A percentile compares a stretch with the other conserved stretches of the same genome.
Evolutionary conservation across 2,113 vertebrate genomes (phyloP).

Genomic region (Syngnathus scovelli): DNA sequence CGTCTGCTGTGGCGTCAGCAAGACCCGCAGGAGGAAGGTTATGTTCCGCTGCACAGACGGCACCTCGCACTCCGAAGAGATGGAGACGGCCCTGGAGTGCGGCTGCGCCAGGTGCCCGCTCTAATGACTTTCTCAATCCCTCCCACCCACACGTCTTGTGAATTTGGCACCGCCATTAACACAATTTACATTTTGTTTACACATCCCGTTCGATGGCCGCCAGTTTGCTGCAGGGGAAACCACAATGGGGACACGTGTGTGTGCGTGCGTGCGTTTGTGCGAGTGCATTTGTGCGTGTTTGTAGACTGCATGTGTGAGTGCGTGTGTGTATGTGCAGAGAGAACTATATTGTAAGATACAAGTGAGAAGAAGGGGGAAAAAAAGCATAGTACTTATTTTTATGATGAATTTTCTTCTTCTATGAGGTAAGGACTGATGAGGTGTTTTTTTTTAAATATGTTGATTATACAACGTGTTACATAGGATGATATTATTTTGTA

Average conservation of each 20-base stretch:
- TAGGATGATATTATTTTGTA: constrained; percentile 90
- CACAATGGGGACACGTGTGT: constrained; percentile 58
- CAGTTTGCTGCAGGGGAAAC: constrained; percentile 43
- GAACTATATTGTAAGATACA: constrained; percentile 99
- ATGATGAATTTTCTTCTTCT: constrained; percentile 97
- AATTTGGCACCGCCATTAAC: constrained; percentile 26
- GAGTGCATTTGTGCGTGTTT: constrained; percentile 11
- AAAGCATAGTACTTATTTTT: constrained; percentile 99
- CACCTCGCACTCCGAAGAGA: constrained; percentile 87
- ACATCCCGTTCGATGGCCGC: constrained; percentile 41
- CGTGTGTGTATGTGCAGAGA: constrained; percentile 66
- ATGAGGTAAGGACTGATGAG: constrained; percentile 72
- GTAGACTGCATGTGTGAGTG: constrained; percentile 40
- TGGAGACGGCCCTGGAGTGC: constrained; percentile 87
- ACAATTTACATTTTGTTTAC: constrained; percentile 15
- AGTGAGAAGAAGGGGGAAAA: constrained; percentile 63
- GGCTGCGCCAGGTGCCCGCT: constrained; percentile 84
- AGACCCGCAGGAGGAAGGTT: constrained; percentile 86
- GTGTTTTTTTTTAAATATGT: constrained; percentile 66
- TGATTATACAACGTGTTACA: constrained; percentile 83
- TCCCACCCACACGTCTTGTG: not conserved
- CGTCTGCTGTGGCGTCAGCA: constrained; percentile 84
- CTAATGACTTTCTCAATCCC: constrained; percentile 52
- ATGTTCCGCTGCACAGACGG: constrained; percentile 88
- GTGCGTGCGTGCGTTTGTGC: constrained; percentile 46